A percentile compares a stretch with the other conserved stretches of the same genome.
Conservation (phyloP, 2,888 invertebrate genomes). For the Seira ritae region DNA sequence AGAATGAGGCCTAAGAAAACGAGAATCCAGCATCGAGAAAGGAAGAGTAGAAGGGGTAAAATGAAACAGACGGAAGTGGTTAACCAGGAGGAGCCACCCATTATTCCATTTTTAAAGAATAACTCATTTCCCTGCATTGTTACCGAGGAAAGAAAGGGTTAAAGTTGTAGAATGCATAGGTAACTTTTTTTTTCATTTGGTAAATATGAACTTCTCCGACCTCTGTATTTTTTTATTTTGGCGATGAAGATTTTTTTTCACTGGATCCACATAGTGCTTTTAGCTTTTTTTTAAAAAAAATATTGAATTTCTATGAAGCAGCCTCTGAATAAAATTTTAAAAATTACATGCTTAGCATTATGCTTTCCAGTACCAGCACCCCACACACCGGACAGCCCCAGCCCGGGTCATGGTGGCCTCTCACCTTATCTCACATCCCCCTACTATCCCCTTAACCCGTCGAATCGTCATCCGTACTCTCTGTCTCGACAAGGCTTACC, state of each 20-base stretch:
- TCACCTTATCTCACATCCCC: conserved; percentile 73
- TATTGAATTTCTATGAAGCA: conserved; percentile 12
- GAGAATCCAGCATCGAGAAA: too few relatives aligned
- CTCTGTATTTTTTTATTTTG: too few relatives aligned
- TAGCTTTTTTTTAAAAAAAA: too few relatives aligned
- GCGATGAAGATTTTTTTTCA: too few relatives aligned
- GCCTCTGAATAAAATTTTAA: too few relatives aligned
- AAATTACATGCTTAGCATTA: not conserved
- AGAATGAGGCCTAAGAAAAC: too few relatives aligned
- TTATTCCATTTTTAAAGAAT: conserved; percentile 21
- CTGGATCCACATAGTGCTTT: too few relatives aligned
- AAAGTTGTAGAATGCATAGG: too few relatives aligned
- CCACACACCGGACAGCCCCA: conserved; percentile 74
- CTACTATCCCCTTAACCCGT: conserved; percentile 72
- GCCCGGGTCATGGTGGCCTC: conserved; percentile 72
- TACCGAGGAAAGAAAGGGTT: too few relatives aligned
- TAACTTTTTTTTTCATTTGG: too few relatives aligned
- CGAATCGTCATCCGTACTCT: conserved; percentile 73
- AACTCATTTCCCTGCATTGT: conserved; percentile 4
- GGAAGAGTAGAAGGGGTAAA: too few relatives aligned
- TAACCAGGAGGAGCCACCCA: conserved; percentile 51
- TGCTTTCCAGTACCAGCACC: conserved; percentile 74
- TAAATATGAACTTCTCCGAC: too few relatives aligned
- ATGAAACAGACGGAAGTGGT: conserved; percentile 55
- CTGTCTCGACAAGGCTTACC: conserved; percentile 73